Evolutionary conservation across 2,797 vertebrate species (phyloP).

Genomic region (Sebastes nivosus): DNA sequence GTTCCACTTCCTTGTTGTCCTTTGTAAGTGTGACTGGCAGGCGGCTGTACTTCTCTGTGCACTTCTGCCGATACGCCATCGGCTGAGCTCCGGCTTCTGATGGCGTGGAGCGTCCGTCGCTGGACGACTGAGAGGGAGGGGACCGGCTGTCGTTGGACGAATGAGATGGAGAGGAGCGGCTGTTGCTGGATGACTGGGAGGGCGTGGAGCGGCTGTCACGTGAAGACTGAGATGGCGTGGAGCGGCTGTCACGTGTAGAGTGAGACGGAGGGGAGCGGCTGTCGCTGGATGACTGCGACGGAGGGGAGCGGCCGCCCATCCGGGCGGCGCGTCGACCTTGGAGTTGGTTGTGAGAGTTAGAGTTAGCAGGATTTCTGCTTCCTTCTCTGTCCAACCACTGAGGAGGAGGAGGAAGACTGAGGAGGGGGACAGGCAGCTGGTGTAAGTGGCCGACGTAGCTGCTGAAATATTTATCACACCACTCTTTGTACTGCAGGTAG

Average conservation of each 20-base stretch:
- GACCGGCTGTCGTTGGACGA: constrained; percentile 62
- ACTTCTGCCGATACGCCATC: constrained; percentile 79
- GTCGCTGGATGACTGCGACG: constrained; percentile 50
- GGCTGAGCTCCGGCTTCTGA: constrained; percentile 77
- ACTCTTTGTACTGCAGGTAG: constrained; percentile 91
- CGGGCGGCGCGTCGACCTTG: constrained; percentile 77
- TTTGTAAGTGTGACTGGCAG: constrained; percentile 20
- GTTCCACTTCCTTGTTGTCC: constrained; percentile 72
- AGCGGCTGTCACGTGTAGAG: constrained; percentile 66
- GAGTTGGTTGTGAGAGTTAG: constrained; percentile 55
- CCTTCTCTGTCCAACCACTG: constrained; percentile 39
- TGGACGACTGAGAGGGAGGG: constrained; percentile 46
- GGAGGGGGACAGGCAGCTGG: constrained; percentile 77
- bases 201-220: constrained; percentile 68
- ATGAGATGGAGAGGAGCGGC: constrained; percentile 60
- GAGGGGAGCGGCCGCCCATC: constrained; percentile 54
- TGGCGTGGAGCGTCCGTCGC: constrained; percentile 58
- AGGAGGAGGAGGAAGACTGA: constrained; percentile 74
- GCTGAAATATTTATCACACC: constrained; percentile 94
- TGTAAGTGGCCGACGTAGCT: constrained; percentile 85
- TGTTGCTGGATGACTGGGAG: constrained; percentile 59
- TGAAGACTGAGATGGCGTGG: constrained; percentile 73
- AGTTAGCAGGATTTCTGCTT: constrained; percentile 32
- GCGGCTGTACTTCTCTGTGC: constrained; percentile 71
- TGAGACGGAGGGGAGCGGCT: constrained; percentile 61